Conservation (phyloP, 30 jellyfish, hydroid and myxozoan species). For the Haliclystus octoradiatus region DNA sequence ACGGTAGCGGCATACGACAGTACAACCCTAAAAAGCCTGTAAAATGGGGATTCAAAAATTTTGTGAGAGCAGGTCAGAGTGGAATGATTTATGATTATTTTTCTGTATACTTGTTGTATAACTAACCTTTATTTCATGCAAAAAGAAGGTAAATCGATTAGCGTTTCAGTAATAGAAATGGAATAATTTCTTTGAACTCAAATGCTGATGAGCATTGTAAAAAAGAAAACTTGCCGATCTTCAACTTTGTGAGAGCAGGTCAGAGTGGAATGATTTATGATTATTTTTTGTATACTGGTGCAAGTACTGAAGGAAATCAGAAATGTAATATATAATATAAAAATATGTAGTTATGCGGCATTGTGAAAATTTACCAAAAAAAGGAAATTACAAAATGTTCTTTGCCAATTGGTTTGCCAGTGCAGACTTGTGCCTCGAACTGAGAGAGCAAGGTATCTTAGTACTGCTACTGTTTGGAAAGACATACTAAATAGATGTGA, state of each 20-base stretch:
- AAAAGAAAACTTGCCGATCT: no score
- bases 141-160: no score
- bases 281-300: constrained; percentile 35
- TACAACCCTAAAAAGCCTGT: constrained; percentile 46
- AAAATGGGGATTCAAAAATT: constrained; percentile 55
- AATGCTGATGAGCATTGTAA: no score
- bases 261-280: constrained; percentile 26
- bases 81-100: constrained; percentile 5
- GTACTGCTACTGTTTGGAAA: constrained; percentile 53
- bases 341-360: constrained; percentile 39
- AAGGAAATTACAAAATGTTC: constrained; percentile 24
- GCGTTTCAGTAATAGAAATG: no score
- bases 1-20: constrained; percentile 35
- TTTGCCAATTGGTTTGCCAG: constrained; percentile 72
- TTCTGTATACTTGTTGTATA: no score
- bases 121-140: no score
- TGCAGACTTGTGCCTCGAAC: constrained; percentile 20
- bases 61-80: constrained; percentile 51
- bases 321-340: neutral
- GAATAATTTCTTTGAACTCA: no score
- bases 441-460: constrained; percentile 34
- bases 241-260: constrained; percentile 27
- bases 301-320: constrained; percentile 9
- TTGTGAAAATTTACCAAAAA: constrained; percentile 37
- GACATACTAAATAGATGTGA: constrained; percentile 46